A percentile compares a stretch with the other conserved stretches of the same genome.
Evolutionary conservation across 1,140 invertebrate species (phyloP).

Genomic region (Drosophila dunni): DNA sequence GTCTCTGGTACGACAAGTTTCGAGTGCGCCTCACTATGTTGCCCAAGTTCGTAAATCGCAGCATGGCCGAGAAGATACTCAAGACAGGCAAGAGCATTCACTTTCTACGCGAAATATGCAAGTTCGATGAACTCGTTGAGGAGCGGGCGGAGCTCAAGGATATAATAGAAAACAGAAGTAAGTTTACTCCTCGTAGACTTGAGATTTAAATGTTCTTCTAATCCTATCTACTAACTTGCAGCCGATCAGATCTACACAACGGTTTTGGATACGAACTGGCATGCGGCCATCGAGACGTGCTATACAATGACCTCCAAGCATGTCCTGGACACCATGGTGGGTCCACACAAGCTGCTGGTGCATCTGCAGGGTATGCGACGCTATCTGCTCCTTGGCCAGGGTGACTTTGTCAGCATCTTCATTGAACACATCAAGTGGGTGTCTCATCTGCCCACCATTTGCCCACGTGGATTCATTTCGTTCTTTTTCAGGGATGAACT

Average conservation of each 20-base stretch:
- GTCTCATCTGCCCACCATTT: not conserved
- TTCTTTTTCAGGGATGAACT: conserved; percentile 4
- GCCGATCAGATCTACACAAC: not conserved
- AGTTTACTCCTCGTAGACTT: not conserved
- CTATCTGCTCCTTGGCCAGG: conserved; percentile 13
- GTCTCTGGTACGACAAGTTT: conserved; percentile 4
- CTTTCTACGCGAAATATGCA: conserved; percentile 1
- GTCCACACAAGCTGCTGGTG: conserved; percentile 1
- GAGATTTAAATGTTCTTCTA: not conserved
- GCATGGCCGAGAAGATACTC: conserved; percentile 2
- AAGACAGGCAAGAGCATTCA: conserved; percentile 9
- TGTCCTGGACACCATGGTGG: conserved; percentile 4
- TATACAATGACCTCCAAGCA: conserved; percentile 2
- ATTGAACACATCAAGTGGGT: conserved; percentile 6
- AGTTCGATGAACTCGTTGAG: not conserved
- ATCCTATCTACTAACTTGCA: not conserved
- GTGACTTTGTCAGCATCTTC: conserved; percentile 13
- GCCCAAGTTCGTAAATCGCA: not conserved
- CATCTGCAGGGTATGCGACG: conserved; percentile 8
- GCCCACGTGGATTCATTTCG: not conserved
- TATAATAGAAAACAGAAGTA: not conserved
- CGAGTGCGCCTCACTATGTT: not conserved
- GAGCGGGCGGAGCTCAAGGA: not conserved
- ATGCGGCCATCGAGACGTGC: conserved; percentile 2
- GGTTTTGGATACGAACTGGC: not conserved